Evolutionary conservation across 2,113 vertebrate species (phyloP).

Genomic region (Scolopax mira): DNA sequence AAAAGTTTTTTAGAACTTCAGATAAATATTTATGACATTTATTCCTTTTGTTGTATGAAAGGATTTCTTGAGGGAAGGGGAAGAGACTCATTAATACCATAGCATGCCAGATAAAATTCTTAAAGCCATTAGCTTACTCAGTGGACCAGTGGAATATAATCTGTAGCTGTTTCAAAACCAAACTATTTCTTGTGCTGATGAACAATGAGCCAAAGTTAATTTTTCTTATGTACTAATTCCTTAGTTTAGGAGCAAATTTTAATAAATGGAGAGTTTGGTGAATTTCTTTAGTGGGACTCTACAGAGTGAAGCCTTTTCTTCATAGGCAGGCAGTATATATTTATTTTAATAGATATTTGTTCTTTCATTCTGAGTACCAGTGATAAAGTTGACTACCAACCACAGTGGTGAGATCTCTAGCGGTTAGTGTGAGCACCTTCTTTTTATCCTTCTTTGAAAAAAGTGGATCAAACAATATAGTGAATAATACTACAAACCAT

Average conservation of each 20-base stretch:
- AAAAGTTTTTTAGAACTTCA: background rate
- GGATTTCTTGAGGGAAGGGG: background rate
- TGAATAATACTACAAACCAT: background rate
- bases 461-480: background rate
- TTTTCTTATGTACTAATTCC: background rate
- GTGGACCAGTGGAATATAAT: background rate
- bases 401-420: background rate
- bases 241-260: background rate
- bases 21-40: background rate
- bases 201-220: background rate
- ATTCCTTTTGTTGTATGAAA: background rate
- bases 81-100: background rate
- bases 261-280: background rate
- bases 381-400: background rate
- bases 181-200: background rate
- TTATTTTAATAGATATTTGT: background rate
- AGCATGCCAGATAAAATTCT: background rate
- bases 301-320: background rate
- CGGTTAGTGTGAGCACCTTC: background rate
- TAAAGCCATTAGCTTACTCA: background rate
- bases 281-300: background rate
- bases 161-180: background rate
- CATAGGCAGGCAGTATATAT: background rate
- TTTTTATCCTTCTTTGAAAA: background rate
- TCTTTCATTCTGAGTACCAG: background rate